Percentiles rank a stretch among this genome's conserved stretches.
These are phyloP conservation scores for Thecocarcelia acutangulata DNA, from an alignment of 2,888 invertebrate species.

Conservation along the genomic window DNA sequence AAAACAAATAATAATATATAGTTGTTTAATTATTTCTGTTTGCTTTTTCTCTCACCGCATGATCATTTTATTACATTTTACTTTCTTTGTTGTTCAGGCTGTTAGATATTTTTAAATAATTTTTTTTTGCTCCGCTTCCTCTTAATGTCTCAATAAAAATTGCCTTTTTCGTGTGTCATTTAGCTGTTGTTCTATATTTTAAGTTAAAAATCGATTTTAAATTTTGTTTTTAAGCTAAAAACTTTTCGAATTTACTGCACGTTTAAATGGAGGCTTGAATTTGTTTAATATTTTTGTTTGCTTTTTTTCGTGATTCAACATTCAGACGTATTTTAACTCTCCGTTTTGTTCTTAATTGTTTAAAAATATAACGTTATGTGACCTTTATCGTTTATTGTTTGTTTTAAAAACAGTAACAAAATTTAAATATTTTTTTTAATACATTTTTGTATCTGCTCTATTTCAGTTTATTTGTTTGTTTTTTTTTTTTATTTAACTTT, in stretches of 20 bases:
- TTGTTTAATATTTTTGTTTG: conserved; percentile 25
- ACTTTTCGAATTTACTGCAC: conserved; percentile 49
- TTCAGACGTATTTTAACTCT: conserved; percentile 42
- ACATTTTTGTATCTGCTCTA: conserved; percentile 21
- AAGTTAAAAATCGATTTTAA: conserved; percentile 29
- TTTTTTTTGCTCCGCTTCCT: conserved; percentile 46
- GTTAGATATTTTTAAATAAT: not conserved
- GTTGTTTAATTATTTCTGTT: conserved; percentile 31
- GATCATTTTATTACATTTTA: conserved; percentile 33
- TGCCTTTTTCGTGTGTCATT: conserved; percentile 47
- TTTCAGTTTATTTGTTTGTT: conserved; percentile 16
- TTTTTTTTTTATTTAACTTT: conserved; percentile 14
- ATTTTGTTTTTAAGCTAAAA: conserved; percentile 1
- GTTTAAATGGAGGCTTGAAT: conserved; percentile 40
- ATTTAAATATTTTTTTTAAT: conserved; percentile 31
- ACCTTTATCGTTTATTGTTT: conserved; percentile 64
- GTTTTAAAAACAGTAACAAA: conserved; percentile 29
- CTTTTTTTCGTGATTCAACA: conserved; percentile 54
- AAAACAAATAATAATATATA: conserved; percentile 24
- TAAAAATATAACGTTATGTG: conserved; percentile 60
- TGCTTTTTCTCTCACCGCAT: conserved; percentile 1
- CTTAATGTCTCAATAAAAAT: conserved; percentile 55
- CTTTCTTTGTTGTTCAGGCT: conserved; percentile 23
- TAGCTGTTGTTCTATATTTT: conserved; percentile 8
- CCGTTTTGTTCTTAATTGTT: not conserved